Evolutionary conservation across 2,888 invertebrate species (phyloP), one percentile per base, ranked within the genome.

Genomic region (Silvanus unidentatus): DNA sequence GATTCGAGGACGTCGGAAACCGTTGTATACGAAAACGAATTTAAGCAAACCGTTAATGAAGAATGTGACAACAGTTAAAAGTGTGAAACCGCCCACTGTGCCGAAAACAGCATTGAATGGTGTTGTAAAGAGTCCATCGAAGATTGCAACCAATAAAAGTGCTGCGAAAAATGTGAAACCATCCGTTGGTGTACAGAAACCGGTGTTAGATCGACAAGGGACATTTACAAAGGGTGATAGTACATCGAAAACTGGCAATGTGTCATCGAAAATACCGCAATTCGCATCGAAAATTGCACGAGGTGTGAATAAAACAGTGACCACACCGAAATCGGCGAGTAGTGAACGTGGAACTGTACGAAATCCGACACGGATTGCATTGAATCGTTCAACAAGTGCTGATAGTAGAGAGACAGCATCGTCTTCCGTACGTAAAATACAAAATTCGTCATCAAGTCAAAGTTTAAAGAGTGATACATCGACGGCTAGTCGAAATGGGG

Each of bases 211-310:
- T 54, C 78, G 94, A 16, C 93, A 95, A 69, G 91, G 91, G 10
- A 95, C 95, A 0, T 95, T 95, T 65, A 89, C 91, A 0, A 94
- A 93, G 71, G 92, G 93, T 58, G 88, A 89, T n/a, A 40, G n/a
- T 38, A 53, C 10, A 44, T 42, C 38, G 11, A 38, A 27, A 36
- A 68, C 69, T 55, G n/a, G n/a, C n/a, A n/a, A n/a, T n/a, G n/a
- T n/a, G n/a, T 45, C 51, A 11, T 50, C 60, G 29, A 60, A 49
- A 55, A 56, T 58, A 47, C 57, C 58, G 30, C 44, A 57, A 43
- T 65, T 34, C 45, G 52, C 28, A 55, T 65, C 22, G 71, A 73
- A 59, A 51, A 51, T 55, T 35, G 52, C 56, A 13, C 42, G 48
- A 12, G 47, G 55, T 3, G 52, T 53, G 5, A 43, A 22, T 12